Evolutionary conservation across 2,113 vertebrate species (phyloP).

Genomic region (Rhegmatorhina hoffmannsi): DNA sequence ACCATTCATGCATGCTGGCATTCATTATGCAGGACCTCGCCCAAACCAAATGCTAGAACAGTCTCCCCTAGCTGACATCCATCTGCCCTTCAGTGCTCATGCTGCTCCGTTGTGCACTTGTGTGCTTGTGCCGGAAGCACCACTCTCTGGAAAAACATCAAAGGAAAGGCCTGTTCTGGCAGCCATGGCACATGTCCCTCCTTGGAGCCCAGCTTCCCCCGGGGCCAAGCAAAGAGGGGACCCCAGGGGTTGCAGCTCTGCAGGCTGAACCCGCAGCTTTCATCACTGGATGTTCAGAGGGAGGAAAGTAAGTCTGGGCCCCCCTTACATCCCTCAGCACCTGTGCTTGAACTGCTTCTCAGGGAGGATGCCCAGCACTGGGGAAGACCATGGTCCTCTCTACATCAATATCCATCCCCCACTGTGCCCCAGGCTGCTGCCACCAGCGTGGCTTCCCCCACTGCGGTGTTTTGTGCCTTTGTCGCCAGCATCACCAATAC

Average conservation of each 20-base stretch:
- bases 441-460: neutral
- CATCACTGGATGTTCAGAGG: neutral
- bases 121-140: neutral
- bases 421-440: neutral
- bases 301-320: neutral
- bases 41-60: neutral
- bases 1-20: rapidly evolving
- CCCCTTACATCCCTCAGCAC: rapidly evolving
- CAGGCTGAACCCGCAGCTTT: neutral
- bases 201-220: neutral
- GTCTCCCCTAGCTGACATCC: neutral
- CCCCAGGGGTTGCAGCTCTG: neutral
- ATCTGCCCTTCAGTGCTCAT: neutral
- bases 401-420: no score
- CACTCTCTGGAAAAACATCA: rapidly evolving
- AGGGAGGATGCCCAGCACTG: rapidly evolving
- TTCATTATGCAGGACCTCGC: neutral
- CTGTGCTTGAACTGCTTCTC: neutral
- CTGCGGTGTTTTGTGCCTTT: rapidly evolving
- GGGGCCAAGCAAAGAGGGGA: neutral
- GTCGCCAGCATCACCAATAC: neutral
- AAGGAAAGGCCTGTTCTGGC: neutral
- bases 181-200: neutral
- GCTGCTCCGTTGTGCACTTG: rapidly evolving
- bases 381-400: neutral